phyloP scores from a whole-genome alignment of 2,113 vertebrate genomes.

The Murina feae region DNA sequence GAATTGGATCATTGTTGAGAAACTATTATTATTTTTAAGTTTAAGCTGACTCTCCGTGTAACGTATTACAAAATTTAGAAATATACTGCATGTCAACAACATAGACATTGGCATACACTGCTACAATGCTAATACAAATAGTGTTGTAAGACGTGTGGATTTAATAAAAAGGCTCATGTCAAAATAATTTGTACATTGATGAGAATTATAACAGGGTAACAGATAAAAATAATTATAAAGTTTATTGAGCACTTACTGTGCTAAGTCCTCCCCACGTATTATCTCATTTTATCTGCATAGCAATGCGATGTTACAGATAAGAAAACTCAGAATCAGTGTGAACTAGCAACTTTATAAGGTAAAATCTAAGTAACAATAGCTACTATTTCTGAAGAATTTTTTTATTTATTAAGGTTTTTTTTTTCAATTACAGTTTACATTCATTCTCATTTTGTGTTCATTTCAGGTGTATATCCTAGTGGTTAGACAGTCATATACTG shows the following conservation, averaged over 20 bases:
- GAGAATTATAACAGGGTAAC: neutral
- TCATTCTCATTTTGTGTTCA: neutral
- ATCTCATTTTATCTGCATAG: neutral
- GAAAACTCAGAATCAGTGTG: neutral
- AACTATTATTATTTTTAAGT: neutral
- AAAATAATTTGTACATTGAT: neutral
- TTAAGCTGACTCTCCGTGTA: neutral
- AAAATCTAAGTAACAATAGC: neutral
- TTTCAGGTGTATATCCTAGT: neutral
- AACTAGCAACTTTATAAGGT: neutral
- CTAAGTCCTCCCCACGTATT: neutral
- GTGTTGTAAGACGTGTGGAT: neutral
- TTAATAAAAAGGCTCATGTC: neutral
- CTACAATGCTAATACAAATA: rapidly evolving
- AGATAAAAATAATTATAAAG: neutral
- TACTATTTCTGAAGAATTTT: neutral
- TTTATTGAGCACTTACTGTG: neutral
- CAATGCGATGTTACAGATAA: neutral
- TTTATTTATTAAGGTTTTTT: neutral
- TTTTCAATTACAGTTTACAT: neutral
- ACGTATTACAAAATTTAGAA: neutral
- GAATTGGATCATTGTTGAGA: neutral
- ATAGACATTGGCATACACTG: neutral
- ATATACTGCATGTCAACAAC: neutral
- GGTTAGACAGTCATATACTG: neutral